Evolutionary conservation across 2,797 vertebrate species (phyloP).

Genomic region (Picus viridis): DNA sequence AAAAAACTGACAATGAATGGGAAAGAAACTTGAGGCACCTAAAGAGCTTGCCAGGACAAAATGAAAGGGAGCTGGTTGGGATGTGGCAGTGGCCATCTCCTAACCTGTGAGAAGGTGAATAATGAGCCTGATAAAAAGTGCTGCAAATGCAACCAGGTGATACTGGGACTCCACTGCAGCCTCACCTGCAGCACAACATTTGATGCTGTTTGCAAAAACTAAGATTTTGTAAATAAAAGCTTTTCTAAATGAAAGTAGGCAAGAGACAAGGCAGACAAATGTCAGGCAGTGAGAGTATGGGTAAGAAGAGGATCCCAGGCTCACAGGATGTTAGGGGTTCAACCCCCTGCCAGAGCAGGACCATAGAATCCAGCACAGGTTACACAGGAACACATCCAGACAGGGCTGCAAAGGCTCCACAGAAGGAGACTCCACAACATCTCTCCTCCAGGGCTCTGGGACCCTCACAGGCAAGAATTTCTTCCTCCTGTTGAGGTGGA

Average conservation of each 20-base stretch:
- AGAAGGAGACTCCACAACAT: too few relatives aligned
- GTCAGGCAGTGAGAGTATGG: neutral
- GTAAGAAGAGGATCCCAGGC: neutral
- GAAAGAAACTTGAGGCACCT: neutral
- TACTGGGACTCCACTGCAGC: neutral
- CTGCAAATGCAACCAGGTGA: neutral
- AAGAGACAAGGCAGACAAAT: neutral
- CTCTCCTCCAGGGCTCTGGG: too few relatives aligned
- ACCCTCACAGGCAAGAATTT: too few relatives aligned
- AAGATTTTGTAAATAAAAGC: too few relatives aligned
- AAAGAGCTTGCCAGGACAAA: neutral
- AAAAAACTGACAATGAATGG: neutral
- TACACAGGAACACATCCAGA: too few relatives aligned
- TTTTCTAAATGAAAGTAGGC: neutral
- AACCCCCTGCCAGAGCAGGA: too few relatives aligned
- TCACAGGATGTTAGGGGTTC: too few relatives aligned
- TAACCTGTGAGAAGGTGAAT: neutral
- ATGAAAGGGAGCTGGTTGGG: neutral
- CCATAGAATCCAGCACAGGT: too few relatives aligned
- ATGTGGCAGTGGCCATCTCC: neutral
- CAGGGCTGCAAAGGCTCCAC: too few relatives aligned
- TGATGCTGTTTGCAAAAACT: neutral
- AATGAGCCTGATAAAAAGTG: neutral
- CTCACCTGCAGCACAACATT: neutral
- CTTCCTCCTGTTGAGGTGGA: too few relatives aligned